phyloP scores from a whole-genome alignment of 1,140 invertebrate species.

The Apis cerana region DNA sequence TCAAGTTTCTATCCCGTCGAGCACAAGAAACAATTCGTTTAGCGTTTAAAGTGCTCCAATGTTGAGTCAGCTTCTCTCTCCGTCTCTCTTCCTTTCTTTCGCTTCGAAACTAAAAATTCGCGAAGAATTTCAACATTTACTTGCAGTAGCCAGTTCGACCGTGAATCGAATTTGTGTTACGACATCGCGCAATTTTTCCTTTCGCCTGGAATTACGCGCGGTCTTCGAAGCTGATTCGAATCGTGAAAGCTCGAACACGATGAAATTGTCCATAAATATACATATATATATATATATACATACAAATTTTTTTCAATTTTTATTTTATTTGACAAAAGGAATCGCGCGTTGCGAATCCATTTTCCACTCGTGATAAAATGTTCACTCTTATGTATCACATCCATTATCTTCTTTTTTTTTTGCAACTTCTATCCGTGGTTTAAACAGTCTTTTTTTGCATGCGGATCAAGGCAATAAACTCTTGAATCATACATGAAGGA shows the following conservation, averaged over 20 bases:
- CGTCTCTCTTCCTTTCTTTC: neutral
- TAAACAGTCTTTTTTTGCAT: neutral
- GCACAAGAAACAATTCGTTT: neutral
- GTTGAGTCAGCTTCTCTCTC: too few species aligned
- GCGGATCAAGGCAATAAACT: neutral
- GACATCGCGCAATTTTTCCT: slow-evolving; percentile 20
- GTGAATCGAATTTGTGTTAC: slow-evolving; percentile 26
- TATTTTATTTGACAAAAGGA: neutral
- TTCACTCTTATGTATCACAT: neutral
- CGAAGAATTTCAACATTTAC: slow-evolving; percentile 18
- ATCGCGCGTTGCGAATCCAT: neutral
- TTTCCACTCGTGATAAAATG: neutral
- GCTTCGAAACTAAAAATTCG: neutral
- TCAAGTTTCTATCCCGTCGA: neutral
- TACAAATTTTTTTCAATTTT: neutral
- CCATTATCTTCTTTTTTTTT: neutral
- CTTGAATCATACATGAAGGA: slow-evolving; percentile 14
- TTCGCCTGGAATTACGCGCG: slow-evolving; percentile 15
- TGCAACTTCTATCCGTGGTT: neutral
- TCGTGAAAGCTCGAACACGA: neutral
- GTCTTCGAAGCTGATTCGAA: neutral
- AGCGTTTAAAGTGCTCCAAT: neutral
- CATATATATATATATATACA: neutral
- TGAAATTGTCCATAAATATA: neutral
- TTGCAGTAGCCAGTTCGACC: slow-evolving; percentile 13